Base-by-base conservation (phyloP, 2,888 invertebrate genomes). In the Ophion costatus region DNA sequence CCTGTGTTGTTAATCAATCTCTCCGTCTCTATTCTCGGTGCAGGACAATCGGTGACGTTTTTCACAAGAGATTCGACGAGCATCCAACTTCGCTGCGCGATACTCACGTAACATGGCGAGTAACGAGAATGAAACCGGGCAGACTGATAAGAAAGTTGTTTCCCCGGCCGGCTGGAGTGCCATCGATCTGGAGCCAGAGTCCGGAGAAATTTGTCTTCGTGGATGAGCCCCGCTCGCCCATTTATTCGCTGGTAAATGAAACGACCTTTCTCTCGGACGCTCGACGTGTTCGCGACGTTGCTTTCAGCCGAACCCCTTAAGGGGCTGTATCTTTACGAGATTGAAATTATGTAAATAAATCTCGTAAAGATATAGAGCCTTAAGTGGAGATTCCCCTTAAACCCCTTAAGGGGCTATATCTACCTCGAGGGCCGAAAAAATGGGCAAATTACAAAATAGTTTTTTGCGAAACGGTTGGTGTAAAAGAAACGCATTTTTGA, bases 171-270 rank as follows among this genome's bases (percentile, higher is more conserved):
- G 93, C 94, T 84, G 96, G 96, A 89, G 95, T 97, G 57, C 96
- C 96, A 10, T 82, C 88, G 57, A 96, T 96, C 93, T 96, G 96
- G 93, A 97, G 97, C 9, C 96, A 96, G 90, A 96, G 96, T 89
- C 95, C 97, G 73, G 98, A 98, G 93, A 96, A 97, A 90, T 97
- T 95, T 93, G 90, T 97, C 76, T 95, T 97, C 80, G 95, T 98
- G 76, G 96, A 98, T 92, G 97, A 97, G 89, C 94, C 95, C 56
- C 95, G 95, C 90, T 95, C 97, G 77, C 94, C 94, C 33, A 94
- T 95, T 38, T 97, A 97, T 91, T 92, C 94, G 84, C 93, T 98
- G 93, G 95, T 95, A 93, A 51, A 51, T 17, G 1, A 51, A 5
- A 51, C 51, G 11, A 14, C 2, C 11, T 22, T 11, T 42, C 14